Conservation (phyloP, 2,888 invertebrate genomes). For the Labia minor region DNA sequence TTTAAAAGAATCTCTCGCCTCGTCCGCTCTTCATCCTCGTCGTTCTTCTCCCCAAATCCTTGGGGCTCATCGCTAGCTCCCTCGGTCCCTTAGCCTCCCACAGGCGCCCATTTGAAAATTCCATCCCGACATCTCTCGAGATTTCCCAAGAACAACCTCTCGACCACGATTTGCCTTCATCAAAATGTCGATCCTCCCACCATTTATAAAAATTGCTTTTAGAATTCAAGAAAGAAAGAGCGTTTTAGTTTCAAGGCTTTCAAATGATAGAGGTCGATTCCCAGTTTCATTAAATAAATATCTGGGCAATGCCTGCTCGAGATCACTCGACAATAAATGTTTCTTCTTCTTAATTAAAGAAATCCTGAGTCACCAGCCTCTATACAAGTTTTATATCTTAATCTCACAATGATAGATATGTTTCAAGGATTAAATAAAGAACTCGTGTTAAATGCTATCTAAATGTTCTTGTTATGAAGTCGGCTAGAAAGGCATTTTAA, state of each 20-base stretch:
- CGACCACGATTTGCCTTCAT: neutral
- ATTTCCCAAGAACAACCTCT: neutral
- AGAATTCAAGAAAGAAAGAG: no score
- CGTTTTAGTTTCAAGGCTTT: no score
- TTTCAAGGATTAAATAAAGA: slow-evolving; percentile 9
- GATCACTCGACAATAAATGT: neutral
- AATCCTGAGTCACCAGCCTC: neutral
- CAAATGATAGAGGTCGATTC: no score
- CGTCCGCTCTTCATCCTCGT: neutral
- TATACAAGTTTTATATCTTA: neutral
- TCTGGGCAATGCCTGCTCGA: neutral
- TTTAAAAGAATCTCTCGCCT: neutral
- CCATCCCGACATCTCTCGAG: neutral
- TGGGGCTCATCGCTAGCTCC: neutral
- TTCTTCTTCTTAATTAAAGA: slow-evolving; percentile 2
- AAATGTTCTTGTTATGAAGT: neutral
- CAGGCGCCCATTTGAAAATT: slow-evolving; percentile 13
- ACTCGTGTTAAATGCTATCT: slow-evolving; percentile 1
- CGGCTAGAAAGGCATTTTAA: no score
- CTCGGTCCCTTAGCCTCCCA: neutral
- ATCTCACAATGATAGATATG: slow-evolving; percentile 4
- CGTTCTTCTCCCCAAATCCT: neutral
- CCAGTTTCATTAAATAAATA: neutral
- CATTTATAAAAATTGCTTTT: neutral
- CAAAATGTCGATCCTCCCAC: neutral